Percentiles rank a stretch among this genome's conserved stretches.
These are phyloP conservation scores for Tychaedon coryphoeus DNA, from an alignment of 2,113 vertebrate species.

Conservation along the genomic window DNA sequence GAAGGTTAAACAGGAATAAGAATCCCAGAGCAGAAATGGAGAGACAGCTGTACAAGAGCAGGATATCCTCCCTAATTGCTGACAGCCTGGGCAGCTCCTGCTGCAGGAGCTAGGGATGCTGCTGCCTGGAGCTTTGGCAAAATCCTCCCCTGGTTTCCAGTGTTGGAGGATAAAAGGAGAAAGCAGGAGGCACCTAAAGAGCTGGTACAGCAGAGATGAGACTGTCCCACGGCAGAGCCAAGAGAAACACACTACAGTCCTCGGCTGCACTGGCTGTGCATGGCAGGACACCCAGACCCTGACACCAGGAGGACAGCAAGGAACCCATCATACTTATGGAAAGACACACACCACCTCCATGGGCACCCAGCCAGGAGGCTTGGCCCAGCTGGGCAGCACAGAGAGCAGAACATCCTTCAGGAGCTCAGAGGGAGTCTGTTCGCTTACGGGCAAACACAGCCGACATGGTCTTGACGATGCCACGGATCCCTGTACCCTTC, in stretches of 20 bases:
- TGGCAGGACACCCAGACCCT: not conserved
- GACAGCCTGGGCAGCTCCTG: not conserved
- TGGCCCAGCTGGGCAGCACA: not conserved
- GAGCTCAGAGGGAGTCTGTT: slow-evolving; percentile 79
- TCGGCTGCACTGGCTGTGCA: not conserved
- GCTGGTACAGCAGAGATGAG: not conserved
- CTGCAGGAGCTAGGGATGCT: not conserved
- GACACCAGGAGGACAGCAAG: not conserved
- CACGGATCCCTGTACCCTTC: slow-evolving; percentile 77
- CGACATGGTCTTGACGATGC: slow-evolving; percentile 84
- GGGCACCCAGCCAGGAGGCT: not conserved
- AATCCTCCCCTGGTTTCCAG: not conserved
- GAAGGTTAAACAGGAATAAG: not conserved
- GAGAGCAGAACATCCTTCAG: not conserved
- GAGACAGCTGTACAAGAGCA: not conserved
- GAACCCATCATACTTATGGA: not conserved
- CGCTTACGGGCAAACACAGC: slow-evolving; percentile 82
- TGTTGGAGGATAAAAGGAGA: not conserved
- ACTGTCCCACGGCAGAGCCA: not conserved
- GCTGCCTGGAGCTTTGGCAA: not conserved
- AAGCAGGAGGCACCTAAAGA: not conserved
- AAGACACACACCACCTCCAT: not conserved
- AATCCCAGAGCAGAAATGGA: not conserved
- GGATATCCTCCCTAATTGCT: not conserved
- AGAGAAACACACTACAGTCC: not conserved